Conservation (phyloP, 2,888 invertebrate genomes). For the Melanostoma mellinum region DNA sequence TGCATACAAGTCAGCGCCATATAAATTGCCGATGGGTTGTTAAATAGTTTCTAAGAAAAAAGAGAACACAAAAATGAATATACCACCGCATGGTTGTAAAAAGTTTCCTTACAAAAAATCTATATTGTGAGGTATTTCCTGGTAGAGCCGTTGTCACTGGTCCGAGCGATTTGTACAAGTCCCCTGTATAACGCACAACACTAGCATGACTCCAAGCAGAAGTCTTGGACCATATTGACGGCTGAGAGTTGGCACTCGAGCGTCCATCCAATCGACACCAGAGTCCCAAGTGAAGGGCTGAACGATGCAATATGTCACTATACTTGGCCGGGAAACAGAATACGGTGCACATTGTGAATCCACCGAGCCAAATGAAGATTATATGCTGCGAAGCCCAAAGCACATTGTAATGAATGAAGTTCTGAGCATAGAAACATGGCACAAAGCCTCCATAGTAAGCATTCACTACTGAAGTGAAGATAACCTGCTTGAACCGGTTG, state of each 20-base stretch:
- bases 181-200: constrained; percentile 88
- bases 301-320: constrained; percentile 94
- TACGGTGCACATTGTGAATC: constrained; percentile 90
- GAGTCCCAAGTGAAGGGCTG: constrained; percentile 92
- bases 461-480: constrained; percentile 91
- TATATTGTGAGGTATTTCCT: constrained; percentile 89
- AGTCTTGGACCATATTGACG: constrained; percentile 83
- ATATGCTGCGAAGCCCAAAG: constrained; percentile 93
- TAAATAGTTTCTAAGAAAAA: constrained; percentile 90
- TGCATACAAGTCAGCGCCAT: constrained; percentile 89
- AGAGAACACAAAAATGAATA: constrained; percentile 43
- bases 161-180: constrained; percentile 89
- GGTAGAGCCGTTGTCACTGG: constrained; percentile 94
- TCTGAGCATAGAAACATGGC: constrained; percentile 94
- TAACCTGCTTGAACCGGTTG: constrained; percentile 92
- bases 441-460: constrained; percentile 95
- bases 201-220: constrained; percentile 90
- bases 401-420: constrained; percentile 90
- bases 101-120: constrained; percentile 91
- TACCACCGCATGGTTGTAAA: neutral
- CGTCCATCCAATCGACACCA: constrained; percentile 79
- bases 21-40: constrained; percentile 90
- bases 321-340: constrained; percentile 87
- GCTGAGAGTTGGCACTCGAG: constrained; percentile 51
- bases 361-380: constrained; percentile 91